A percentile compares a stretch with the other conserved stretches of the same genome.
These are phyloP conservation scores for Myrmophylax atrothorax DNA, from an alignment of 2,113 vertebrate genomes.

Conservation along the genomic window DNA sequence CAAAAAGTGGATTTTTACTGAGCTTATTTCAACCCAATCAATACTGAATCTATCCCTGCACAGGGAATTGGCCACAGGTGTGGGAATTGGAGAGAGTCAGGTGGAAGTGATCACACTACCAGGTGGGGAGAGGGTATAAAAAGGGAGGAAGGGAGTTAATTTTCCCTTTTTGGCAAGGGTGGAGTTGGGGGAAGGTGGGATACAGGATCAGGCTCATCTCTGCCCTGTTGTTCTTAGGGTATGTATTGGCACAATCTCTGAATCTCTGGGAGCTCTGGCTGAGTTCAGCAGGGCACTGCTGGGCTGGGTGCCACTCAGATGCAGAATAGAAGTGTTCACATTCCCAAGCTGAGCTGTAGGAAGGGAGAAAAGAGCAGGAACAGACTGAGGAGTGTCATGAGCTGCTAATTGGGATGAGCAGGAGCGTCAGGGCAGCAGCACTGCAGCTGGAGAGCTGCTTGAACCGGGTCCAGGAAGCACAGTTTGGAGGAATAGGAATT, in stretches of 20 bases:
- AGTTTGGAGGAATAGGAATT: not conserved
- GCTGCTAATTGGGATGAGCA: not conserved
- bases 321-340: not conserved
- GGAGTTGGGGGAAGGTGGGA: fast-evolving
- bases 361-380: not conserved
- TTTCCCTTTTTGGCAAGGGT: not conserved
- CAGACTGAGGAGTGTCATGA: not conserved
- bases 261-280: not conserved
- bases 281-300: not conserved
- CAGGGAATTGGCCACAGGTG: not conserved
- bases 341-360: not conserved
- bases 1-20: not conserved
- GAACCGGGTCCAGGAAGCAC: not conserved
- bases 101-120: not conserved
- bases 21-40: not conserved
- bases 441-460: not conserved
- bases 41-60: not conserved
- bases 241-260: not conserved
- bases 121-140: not conserved
- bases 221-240: not conserved
- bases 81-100: not conserved
- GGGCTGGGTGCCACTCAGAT: not conserved
- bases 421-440: not conserved
- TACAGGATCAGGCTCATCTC: fast-evolving
- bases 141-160: not conserved